A percentile compares a stretch with the other conserved stretches of the same genome.
phyloP scores from a whole-genome alignment of 2,113 vertebrate species.

The Chinchilla lanigera region DNA sequence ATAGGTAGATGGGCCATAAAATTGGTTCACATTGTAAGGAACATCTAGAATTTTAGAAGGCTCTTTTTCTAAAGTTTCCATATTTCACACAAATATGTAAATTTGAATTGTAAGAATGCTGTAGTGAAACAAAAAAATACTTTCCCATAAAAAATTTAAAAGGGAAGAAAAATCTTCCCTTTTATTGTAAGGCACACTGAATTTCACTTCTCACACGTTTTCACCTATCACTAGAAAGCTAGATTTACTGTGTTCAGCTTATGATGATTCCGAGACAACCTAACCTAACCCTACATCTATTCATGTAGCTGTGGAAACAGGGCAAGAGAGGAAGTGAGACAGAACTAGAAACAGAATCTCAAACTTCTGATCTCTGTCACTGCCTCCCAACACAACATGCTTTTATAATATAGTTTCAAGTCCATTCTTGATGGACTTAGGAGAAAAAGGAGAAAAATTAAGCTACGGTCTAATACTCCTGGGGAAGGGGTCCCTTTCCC shows the following conservation, averaged over 20 bases:
- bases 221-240: neutral
- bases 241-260: neutral
- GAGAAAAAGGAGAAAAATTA: neutral
- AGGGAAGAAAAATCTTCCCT: neutral
- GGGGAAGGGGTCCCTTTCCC: neutral
- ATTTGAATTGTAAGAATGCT: conserved; percentile 22
- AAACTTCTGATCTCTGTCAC: neutral
- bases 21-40: neutral
- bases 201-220: neutral
- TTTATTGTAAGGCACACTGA: neutral
- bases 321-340: neutral
- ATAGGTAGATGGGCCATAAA: neutral
- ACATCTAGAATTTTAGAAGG: conserved; percentile 35
- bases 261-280: neutral
- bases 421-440: neutral
- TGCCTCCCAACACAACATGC: neutral
- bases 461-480: neutral
- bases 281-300: neutral
- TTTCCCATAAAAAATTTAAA: conserved; percentile 18
- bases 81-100: conserved; percentile 10
- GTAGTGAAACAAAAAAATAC: neutral
- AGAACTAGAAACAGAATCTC: conserved; percentile 7
- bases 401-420: neutral
- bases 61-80: neutral
- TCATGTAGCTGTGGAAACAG: neutral